Evolutionary conservation across 30 jellyfish, hydroid and myxozoan genomes (phyloP).

Genomic region (Hydra vulgaris): DNA sequence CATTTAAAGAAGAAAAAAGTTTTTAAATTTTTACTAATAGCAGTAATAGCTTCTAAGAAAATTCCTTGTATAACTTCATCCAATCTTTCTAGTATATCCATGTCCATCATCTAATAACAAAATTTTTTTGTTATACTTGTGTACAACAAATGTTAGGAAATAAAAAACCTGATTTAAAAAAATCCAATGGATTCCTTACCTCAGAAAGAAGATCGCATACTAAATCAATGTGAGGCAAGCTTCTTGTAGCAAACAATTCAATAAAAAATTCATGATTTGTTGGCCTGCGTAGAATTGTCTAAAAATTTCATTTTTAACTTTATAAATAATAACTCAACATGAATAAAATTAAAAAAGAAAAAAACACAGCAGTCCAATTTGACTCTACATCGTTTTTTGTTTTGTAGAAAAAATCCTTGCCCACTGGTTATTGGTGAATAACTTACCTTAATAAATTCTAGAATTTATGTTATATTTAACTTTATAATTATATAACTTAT

Average conservation of each 20-base stretch:
- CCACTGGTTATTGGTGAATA: too few species aligned
- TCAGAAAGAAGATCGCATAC: constrained; percentile 44
- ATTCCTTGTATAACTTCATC: constrained; percentile 59
- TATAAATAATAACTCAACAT: not conserved
- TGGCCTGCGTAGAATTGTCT: constrained; percentile 39
- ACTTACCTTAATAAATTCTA: too few species aligned
- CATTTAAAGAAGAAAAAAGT: not conserved
- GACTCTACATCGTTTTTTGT: too few species aligned
- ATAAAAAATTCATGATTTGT: constrained; percentile 43
- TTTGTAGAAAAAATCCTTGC: too few species aligned
- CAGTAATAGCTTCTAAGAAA: constrained; percentile 80
- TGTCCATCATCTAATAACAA: constrained; percentile 44
- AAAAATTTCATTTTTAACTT: not conserved
- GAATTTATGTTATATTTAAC: too few species aligned
- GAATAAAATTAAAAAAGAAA: too few species aligned
- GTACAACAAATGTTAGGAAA: too few species aligned
- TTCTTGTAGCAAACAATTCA: constrained; percentile 68
- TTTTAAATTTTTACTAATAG: constrained; percentile 38
- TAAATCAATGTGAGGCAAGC: constrained; percentile 48
- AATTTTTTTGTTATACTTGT: not conserved
- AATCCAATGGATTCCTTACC: constrained; percentile 19
- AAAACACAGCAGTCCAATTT: too few species aligned
- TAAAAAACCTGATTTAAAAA: not conserved
- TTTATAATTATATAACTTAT: too few species aligned
- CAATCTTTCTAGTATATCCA: constrained; percentile 69